Conservation (phyloP, 2,113 vertebrate species). For the Edolisoma coerulescens region DNA sequence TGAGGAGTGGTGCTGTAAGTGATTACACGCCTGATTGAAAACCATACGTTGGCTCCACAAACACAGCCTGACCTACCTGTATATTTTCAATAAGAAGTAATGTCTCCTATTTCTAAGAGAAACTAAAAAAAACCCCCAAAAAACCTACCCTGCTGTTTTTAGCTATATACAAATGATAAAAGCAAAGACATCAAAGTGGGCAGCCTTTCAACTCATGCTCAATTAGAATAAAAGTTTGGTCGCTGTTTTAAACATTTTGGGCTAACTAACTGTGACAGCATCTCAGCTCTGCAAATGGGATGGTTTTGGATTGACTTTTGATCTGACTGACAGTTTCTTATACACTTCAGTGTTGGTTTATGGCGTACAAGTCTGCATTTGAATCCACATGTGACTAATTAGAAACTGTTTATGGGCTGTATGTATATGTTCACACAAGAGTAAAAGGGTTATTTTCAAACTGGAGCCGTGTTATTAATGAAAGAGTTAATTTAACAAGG, state of each 20-base stretch:
- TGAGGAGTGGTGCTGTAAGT: conserved; percentile 33
- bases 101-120: conserved; percentile 60
- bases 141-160: conserved; percentile 68
- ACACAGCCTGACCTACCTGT: conserved; percentile 72
- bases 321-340: conserved; percentile 83
- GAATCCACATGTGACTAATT: conserved; percentile 83
- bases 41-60: conserved; percentile 21
- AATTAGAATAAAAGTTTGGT: conserved; percentile 86
- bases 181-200: conserved; percentile 79
- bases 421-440: conserved; percentile 60
- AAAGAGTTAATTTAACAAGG: conserved; percentile 72
- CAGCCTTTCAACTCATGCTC: conserved; percentile 81
- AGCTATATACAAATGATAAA: conserved; percentile 83
- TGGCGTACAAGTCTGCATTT: conserved; percentile 60
- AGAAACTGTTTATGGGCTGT: conserved; percentile 75
- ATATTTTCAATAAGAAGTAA: conserved; percentile 71
- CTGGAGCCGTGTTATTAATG: conserved; percentile 36
- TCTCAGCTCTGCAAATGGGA: conserved; percentile 76
- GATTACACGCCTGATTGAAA: conserved; percentile 56
- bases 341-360: conserved; percentile 80
- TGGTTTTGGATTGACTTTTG: conserved; percentile 81
- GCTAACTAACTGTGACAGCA: conserved; percentile 78
- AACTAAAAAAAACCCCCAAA: not conserved
- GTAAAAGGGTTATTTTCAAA: conserved; percentile 15
- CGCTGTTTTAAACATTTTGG: conserved; percentile 83